phyloP scores from a whole-genome alignment of 2,797 vertebrate species.

The Odontamblyopus lacepedii region DNA sequence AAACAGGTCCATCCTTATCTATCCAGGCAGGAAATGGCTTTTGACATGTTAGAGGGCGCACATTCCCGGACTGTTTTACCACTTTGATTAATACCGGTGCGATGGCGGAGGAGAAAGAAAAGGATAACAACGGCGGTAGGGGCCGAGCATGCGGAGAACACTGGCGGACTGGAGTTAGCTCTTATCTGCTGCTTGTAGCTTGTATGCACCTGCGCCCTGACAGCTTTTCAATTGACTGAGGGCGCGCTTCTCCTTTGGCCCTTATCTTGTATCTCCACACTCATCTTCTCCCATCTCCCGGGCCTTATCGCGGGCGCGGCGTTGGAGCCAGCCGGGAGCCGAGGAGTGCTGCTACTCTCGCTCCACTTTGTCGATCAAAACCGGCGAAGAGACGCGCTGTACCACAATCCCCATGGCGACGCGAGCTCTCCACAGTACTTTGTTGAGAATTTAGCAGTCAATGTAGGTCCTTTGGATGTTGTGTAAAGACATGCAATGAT shows the following conservation, averaged over 20 bases:
- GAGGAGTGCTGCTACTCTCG: constrained; percentile 30
- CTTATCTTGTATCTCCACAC: constrained; percentile 64
- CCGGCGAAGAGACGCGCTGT: constrained; percentile 3
- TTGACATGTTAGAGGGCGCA: constrained; percentile 60
- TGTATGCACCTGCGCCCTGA: constrained; percentile 71
- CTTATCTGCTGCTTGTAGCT: constrained; percentile 74
- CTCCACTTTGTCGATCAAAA: constrained; percentile 40
- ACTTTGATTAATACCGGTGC: constrained; percentile 61
- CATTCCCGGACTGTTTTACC: constrained; percentile 60
- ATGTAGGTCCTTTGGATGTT: not conserved
- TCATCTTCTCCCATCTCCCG: constrained; percentile 48
- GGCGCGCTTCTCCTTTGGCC: constrained; percentile 58
- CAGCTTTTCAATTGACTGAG: constrained; percentile 79
- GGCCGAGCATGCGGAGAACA: constrained; percentile 51
- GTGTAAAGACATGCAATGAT: not conserved
- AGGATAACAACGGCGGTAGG: constrained; percentile 43
- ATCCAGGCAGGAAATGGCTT: constrained; percentile 42
- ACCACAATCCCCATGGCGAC: not conserved
- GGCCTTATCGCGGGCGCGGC: constrained; percentile 41
- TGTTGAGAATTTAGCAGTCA: not conserved
- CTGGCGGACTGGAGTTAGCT: constrained; percentile 51
- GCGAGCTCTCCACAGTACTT: constrained; percentile 4
- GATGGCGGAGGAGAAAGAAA: constrained; percentile 36
- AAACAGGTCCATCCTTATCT: constrained; percentile 55
- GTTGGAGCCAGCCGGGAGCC: constrained; percentile 32